Conservation (phyloP, 2,797 vertebrate species). For the Paramormyrops hopkinsi region DNA sequence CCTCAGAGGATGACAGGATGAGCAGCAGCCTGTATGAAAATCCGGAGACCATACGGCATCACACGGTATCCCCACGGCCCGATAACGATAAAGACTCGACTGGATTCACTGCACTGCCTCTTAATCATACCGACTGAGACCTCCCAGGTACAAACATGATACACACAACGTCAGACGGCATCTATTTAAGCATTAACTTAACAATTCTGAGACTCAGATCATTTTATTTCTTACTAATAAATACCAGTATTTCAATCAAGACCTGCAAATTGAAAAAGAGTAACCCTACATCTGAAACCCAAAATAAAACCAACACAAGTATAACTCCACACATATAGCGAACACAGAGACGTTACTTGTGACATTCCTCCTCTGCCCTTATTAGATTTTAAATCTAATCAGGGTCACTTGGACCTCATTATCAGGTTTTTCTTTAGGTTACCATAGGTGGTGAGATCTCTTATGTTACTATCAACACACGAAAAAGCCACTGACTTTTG, state of each 20-base stretch:
- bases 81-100: not conserved
- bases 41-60: not conserved
- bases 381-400: not conserved
- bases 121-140: not conserved
- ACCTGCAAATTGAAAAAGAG: not conserved
- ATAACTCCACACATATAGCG: not conserved
- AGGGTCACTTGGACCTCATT: not conserved
- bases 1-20: not conserved
- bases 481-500: not conserved
- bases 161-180: not conserved
- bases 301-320: not conserved
- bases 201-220: not conserved
- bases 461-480: not conserved
- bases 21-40: not conserved
- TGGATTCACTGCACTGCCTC: not conserved
- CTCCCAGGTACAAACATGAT: not conserved
- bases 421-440: not conserved
- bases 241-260: not conserved
- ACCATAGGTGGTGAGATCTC: not conserved
- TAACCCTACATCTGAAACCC: not conserved
- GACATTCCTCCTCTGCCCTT: not conserved
- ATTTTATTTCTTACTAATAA: not conserved
- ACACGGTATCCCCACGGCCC: not conserved
- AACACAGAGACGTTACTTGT: not conserved
- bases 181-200: not conserved